Percentiles rank a stretch among this genome's conserved stretches.
Conservation (phyloP, 2,797 vertebrate genomes). For the Siniperca scherzeri region DNA sequence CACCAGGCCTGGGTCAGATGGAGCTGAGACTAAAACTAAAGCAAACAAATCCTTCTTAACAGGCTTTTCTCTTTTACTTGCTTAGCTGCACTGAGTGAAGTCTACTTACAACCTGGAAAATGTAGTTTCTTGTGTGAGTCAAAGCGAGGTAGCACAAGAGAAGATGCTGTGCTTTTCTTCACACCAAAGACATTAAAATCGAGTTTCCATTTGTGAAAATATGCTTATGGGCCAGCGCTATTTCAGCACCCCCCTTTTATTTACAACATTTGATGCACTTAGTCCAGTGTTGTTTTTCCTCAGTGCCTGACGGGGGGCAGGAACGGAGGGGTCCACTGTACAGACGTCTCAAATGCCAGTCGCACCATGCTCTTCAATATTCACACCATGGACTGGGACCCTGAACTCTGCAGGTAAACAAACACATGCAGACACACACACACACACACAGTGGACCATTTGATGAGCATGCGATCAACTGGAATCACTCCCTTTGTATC, state of each 20-base stretch:
- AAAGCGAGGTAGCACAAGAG: not conserved
- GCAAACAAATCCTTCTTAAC: not conserved
- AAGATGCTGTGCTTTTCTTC: not conserved
- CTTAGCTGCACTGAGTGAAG: not conserved
- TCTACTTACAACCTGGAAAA: not conserved
- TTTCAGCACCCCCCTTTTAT: not conserved
- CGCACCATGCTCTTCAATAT: slow-evolving; percentile 98
- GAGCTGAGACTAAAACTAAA: not conserved
- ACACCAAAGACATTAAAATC: not conserved
- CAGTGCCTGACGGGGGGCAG: slow-evolving; percentile 93
- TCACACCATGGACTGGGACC: slow-evolving; percentile 93
- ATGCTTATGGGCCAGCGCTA: too few species aligned
- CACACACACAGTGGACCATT: not conserved
- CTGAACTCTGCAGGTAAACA: slow-evolving; percentile 92
- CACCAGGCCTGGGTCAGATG: not conserved
- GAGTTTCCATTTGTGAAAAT: not conserved
- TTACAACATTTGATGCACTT: not conserved
- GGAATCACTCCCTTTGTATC: too few species aligned
- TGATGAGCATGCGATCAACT: not conserved
- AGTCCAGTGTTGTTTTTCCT: not conserved
- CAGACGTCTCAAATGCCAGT: slow-evolving; percentile 95
- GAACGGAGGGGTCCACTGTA: slow-evolving; percentile 91
- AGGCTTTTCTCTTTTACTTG: not conserved
- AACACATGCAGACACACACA: not conserved
- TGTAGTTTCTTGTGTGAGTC: not conserved